phyloP scores from a whole-genome alignment of 2,888 invertebrate species.

The Xestoiulus laeticollis region DNA sequence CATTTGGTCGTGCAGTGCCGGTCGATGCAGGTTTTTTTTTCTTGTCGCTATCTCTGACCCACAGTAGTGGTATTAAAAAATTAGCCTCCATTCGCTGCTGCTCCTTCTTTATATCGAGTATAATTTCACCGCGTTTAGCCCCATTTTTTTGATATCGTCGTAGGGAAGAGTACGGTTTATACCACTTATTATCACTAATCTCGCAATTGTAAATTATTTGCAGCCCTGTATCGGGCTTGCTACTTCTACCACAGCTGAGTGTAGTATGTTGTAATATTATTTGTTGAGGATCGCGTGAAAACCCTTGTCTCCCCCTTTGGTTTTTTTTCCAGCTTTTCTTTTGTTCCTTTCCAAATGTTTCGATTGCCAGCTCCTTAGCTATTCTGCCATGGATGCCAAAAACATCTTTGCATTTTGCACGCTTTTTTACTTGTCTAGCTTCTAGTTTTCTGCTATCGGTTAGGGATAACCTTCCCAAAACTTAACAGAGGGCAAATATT shows the following conservation, averaged over 20 bases:
- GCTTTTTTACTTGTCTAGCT: neutral
- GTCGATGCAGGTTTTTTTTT: neutral
- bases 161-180: slow-evolving; percentile 29
- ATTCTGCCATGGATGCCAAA: neutral
- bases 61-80: neutral
- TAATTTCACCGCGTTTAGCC: neutral
- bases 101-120: neutral
- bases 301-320: neutral
- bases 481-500: neutral
- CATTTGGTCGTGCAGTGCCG: neutral
- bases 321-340: neutral
- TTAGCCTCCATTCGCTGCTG: neutral
- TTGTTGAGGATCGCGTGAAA: neutral
- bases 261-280: slow-evolving; percentile 3
- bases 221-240: neutral
- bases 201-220: slow-evolving; percentile 16
- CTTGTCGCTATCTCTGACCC: neutral
- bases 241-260: slow-evolving; percentile 7
- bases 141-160: neutral
- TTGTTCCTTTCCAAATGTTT: neutral
- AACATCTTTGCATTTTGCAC: neutral
- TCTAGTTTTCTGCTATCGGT: neutral
- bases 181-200: slow-evolving; percentile 21
- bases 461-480: neutral
- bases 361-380: neutral